Evolutionary conservation across 2,797 vertebrate genomes (phyloP).

Genomic region (Anguilla marmorata): DNA sequence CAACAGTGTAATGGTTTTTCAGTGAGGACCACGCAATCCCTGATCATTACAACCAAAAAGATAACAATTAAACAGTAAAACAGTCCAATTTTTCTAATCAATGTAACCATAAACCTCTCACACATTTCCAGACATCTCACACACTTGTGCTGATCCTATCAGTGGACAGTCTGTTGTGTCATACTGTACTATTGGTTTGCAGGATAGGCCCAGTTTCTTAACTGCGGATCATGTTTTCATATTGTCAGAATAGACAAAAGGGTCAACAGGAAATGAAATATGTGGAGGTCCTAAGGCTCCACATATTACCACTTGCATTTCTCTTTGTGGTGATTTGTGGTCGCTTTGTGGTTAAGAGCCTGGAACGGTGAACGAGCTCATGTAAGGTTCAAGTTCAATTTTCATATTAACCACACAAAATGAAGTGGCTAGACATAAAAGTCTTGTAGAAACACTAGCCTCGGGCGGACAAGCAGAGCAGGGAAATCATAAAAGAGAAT

Average conservation of each 20-base stretch:
- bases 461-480: background rate
- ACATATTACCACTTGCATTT: background rate
- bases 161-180: background rate
- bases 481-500: background rate
- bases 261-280: background rate
- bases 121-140: background rate
- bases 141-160: background rate
- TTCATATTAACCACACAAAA: constrained; percentile 8
- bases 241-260: background rate
- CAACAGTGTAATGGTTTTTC: background rate
- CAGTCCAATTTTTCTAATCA: background rate
- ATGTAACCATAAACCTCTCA: background rate
- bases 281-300: background rate
- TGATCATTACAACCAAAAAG: background rate
- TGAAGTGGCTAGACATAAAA: background rate
- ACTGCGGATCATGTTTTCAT: background rate
- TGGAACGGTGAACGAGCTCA: background rate
- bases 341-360: background rate
- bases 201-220: background rate
- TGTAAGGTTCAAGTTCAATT: background rate
- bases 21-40: background rate
- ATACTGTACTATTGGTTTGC: background rate
- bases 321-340: background rate
- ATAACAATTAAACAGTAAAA: background rate
- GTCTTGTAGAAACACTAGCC: background rate